phyloP scores from a whole-genome alignment of 2,113 vertebrate species.

The Vicugna pacos region DNA sequence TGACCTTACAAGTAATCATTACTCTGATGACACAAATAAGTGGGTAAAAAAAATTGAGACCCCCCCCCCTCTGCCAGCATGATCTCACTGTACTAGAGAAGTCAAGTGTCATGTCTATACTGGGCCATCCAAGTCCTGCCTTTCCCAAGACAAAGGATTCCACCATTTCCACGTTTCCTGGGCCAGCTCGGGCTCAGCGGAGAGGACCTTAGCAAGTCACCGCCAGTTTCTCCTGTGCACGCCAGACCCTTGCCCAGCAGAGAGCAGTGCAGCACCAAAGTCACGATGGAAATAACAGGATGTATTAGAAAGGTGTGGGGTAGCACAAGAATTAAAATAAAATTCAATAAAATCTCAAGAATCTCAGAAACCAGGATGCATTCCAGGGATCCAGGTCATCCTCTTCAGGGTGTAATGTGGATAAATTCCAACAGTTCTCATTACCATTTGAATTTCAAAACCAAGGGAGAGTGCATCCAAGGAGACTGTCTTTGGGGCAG shows the following conservation, averaged over 20 bases:
- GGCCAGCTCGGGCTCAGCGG: neutral
- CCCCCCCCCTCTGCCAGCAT: neutral
- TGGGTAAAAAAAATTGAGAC: neutral
- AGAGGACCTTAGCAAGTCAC: accelerated
- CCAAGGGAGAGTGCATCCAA: neutral
- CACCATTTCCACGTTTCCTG: neutral
- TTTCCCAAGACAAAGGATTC: neutral
- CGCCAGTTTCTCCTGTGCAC: neutral
- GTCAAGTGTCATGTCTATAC: neutral
- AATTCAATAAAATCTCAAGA: neutral
- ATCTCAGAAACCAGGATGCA: neutral
- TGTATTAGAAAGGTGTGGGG: neutral
- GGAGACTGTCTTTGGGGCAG: neutral
- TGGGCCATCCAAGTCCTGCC: neutral
- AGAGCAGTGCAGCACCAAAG: neutral
- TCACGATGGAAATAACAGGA: neutral
- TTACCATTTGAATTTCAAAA: constrained; percentile 1
- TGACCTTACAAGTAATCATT: neutral
- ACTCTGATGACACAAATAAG: neutral
- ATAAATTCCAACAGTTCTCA: neutral
- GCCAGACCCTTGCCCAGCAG: neutral
- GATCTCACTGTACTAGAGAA: neutral
- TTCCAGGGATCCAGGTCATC: neutral
- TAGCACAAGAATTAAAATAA: neutral
- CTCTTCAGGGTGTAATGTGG: neutral